These are phyloP conservation scores for Actenoides lindsayi DNA, from an alignment of 2,113 vertebrate species.

Conservation along the genomic window DNA sequence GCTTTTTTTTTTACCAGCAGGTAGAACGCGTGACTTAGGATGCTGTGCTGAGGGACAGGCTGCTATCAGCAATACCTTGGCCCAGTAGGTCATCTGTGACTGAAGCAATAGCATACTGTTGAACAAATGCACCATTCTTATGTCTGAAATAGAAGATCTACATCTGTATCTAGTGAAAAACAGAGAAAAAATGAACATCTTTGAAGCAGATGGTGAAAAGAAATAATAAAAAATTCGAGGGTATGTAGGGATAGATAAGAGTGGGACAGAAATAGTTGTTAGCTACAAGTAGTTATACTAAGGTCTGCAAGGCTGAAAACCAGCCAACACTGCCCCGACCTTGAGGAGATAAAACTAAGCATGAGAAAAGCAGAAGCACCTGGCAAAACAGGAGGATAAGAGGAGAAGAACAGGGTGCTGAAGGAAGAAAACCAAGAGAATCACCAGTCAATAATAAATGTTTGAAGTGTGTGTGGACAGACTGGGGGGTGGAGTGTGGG, in stretches of 20 bases:
- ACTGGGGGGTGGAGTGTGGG: no score
- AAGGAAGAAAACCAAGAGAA: no score
- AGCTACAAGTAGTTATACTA: no score
- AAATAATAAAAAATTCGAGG: neutral
- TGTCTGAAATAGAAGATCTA: neutral
- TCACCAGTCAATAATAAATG: no score
- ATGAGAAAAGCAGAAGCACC: no score
- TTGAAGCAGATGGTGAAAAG: neutral
- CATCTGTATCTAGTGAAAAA: neutral
- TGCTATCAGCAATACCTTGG: neutral
- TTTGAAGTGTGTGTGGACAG: no score
- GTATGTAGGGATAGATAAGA: neutral
- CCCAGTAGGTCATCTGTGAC: neutral
- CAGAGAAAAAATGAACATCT: neutral
- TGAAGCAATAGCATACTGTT: neutral
- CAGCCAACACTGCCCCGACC: no score
- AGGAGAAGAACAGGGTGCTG: no score
- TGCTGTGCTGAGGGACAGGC: neutral
- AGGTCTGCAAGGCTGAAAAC: no score
- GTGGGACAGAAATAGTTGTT: no score
- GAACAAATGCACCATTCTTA: neutral
- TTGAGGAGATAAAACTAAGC: no score
- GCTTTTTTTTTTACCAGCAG: neutral
- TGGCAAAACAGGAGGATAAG: no score
- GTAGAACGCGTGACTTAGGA: neutral